Evolutionary conservation across 2,888 invertebrate genomes (phyloP).

Genomic region (Geophilus truncorum): DNA sequence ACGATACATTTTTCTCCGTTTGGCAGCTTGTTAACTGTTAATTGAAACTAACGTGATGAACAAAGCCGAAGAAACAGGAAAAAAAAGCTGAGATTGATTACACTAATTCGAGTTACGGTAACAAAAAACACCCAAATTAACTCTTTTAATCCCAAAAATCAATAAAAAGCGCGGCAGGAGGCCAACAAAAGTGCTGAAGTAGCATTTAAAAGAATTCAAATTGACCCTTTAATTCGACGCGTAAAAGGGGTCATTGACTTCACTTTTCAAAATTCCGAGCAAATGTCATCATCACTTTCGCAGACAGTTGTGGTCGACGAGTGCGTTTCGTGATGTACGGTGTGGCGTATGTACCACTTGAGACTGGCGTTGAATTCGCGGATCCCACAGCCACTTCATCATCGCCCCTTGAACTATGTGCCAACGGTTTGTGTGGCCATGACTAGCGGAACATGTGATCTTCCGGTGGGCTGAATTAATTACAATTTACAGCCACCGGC

Average conservation of each 20-base stretch:
- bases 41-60: neutral
- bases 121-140: neutral
- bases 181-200: neutral
- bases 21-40: neutral
- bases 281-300: slow-evolving; percentile 22
- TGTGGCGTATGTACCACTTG: slow-evolving; percentile 22
- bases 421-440: slow-evolving; percentile 9
- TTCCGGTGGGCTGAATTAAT: slow-evolving; percentile 27
- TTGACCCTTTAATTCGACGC: neutral
- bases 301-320: slow-evolving; percentile 20
- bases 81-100: neutral
- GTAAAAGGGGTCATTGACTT: neutral
- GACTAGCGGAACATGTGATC: slow-evolving; percentile 24
- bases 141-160: neutral
- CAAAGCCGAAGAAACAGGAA: neutral
- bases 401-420: slow-evolving; percentile 27
- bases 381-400: slow-evolving; percentile 6
- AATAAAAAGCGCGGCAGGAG: too few relatives aligned
- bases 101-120: too few relatives aligned
- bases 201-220: neutral
- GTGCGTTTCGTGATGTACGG: neutral
- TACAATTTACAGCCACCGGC: slow-evolving; percentile 22
- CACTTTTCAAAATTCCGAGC: slow-evolving; percentile 4
- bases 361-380: neutral
- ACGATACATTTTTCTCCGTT: neutral